Conservation (phyloP, 2,888 invertebrate genomes). For the Beris chalybata region DNA sequence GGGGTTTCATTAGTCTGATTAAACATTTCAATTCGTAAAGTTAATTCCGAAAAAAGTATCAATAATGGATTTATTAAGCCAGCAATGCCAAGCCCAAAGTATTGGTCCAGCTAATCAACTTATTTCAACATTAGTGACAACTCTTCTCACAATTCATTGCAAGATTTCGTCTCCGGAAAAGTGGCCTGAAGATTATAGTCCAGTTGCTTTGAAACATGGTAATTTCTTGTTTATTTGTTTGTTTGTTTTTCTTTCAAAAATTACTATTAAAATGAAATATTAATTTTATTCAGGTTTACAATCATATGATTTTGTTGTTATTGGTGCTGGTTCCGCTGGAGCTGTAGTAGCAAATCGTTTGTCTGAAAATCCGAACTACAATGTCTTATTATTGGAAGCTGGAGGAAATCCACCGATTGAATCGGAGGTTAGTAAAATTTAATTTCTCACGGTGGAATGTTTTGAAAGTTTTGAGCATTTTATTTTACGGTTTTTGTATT, state of each 20-base stretch:
- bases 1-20: too few species aligned
- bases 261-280: not conserved
- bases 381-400: conserved; percentile 59
- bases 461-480: too few species aligned
- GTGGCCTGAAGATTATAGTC: conserved; percentile 61
- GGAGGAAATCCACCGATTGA: conserved; percentile 59
- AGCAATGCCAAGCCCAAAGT: conserved; percentile 44
- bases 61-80: not conserved
- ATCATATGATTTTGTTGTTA: conserved; percentile 79
- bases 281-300: conserved; percentile 55
- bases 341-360: conserved; percentile 56
- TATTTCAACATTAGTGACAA: conserved; percentile 62
- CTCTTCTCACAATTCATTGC: conserved; percentile 64
- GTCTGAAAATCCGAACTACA: conserved; percentile 56
- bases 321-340: conserved; percentile 85
- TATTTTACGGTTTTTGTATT: too few species aligned
- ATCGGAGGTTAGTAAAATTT: conserved; percentile 49
- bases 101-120: conserved; percentile 51
- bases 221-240: not conserved
- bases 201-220: conserved; percentile 23
- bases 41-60: too few species aligned
- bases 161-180: conserved; percentile 57
- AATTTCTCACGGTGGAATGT: not conserved
- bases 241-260: conserved; percentile 34
- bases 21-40: too few species aligned